Conservation (phyloP, 2,888 invertebrate genomes). For the Mylabris sibirica region DNA sequence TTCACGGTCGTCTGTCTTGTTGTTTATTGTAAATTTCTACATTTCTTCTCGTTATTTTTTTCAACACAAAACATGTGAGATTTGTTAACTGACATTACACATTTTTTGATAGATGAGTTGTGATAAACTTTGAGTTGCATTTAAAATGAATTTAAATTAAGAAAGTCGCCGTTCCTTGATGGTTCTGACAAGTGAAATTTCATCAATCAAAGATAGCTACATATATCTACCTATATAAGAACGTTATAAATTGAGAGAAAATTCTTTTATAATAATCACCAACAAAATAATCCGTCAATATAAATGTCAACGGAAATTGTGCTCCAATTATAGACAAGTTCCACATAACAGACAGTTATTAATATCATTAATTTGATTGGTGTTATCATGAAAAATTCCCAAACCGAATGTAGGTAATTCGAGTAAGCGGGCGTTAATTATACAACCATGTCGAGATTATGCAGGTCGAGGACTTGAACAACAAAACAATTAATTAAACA, state of each 20-base stretch:
- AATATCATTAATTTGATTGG: not conserved
- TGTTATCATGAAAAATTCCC: conserved; percentile 28
- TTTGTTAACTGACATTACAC: too few species aligned
- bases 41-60: not conserved
- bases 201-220: not conserved
- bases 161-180: not conserved
- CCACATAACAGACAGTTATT: conserved; percentile 9
- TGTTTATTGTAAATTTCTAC: conserved; percentile 13
- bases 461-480: conserved; percentile 4
- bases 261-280: not conserved
- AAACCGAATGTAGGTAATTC: conserved; percentile 12
- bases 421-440: conserved; percentile 14
- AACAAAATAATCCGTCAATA: not conserved
- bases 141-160: not conserved
- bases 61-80: not conserved
- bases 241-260: not conserved
- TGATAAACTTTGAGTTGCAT: not conserved
- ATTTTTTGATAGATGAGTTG: not conserved
- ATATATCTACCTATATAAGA: not conserved
- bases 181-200: not conserved
- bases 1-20: conserved; percentile 42
- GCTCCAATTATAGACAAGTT: conserved; percentile 34
- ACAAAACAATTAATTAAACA: not conserved
- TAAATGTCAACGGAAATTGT: conserved; percentile 32
- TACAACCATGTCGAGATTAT: not conserved